phyloP scores from a whole-genome alignment of 2,888 invertebrate genomes.

The Tachina grossa region DNA sequence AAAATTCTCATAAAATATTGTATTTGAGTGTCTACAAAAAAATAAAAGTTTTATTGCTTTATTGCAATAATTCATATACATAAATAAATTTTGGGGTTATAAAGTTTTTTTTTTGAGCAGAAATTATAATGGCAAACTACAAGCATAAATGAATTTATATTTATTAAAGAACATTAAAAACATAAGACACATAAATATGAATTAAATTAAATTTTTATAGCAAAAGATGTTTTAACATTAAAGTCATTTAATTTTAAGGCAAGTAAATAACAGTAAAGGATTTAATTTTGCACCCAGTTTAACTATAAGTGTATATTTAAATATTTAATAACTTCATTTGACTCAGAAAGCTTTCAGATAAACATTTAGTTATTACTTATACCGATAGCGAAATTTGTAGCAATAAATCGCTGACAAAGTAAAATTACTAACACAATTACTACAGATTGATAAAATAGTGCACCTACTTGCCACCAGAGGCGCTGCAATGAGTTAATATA shows the following conservation, averaged over 20 bases:
- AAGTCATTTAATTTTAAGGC: background rate
- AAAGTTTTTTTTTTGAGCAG: constrained; percentile 5
- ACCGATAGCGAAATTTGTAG: too few species aligned
- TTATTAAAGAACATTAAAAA: constrained; percentile 23
- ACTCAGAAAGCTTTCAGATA: too few species aligned
- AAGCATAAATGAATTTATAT: constrained; percentile 14
- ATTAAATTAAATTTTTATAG: constrained; percentile 17
- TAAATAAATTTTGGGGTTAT: too few species aligned
- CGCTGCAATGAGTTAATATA: too few species aligned
- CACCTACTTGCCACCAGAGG: too few species aligned
- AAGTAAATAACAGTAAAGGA: background rate
- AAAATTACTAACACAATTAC: too few species aligned
- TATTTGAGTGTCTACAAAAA: constrained; percentile 27
- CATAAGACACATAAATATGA: constrained; percentile 1
- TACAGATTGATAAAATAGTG: too few species aligned
- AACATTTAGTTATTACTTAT: too few species aligned
- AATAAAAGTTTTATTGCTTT: constrained; percentile 44
- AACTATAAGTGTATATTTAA: background rate
- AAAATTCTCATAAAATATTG: constrained; percentile 39
- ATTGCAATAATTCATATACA: constrained; percentile 24
- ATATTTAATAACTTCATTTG: background rate
- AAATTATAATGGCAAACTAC: constrained; percentile 23
- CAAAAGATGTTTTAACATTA: background rate
- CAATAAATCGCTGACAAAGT: too few species aligned
- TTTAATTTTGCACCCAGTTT: background rate